These are phyloP conservation scores for Melanotus villosus DNA, from an alignment of 2,888 invertebrate genomes.

Conservation along the genomic window DNA sequence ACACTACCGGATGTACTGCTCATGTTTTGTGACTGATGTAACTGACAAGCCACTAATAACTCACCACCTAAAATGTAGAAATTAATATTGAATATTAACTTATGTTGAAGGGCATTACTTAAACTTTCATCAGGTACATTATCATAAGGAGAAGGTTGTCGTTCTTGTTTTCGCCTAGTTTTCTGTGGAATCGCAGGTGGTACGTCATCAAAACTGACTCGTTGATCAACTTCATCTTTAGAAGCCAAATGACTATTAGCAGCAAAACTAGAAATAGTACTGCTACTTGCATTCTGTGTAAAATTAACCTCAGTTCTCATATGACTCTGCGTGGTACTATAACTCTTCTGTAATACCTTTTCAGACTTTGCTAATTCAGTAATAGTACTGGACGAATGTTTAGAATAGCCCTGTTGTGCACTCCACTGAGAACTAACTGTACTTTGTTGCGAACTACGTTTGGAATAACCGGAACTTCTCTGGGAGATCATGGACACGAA, in stretches of 20 bases:
- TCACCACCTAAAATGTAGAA: conserved; percentile 57
- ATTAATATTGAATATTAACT: neutral
- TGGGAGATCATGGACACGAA: conserved; percentile 77
- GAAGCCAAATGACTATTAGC: conserved; percentile 29
- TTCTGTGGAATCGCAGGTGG: conserved; percentile 79
- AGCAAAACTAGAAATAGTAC: conserved; percentile 32
- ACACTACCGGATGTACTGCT: conserved; percentile 56
- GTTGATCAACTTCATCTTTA: conserved; percentile 53
- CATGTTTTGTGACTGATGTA: conserved; percentile 66
- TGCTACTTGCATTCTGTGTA: conserved; percentile 30
- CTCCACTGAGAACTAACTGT: conserved; percentile 67
- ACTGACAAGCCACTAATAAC: conserved; percentile 65
- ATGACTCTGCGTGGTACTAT: conserved; percentile 30
- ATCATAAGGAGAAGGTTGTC: conserved; percentile 80
- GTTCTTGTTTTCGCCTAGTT: conserved; percentile 71
- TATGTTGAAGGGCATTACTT: no score
- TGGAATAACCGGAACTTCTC: conserved; percentile 74
- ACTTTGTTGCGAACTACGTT: conserved; percentile 75
- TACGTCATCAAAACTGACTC: conserved; percentile 54
- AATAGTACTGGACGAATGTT: conserved; percentile 45
- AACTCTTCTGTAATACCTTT: conserved; percentile 55
- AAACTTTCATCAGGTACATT: conserved; percentile 70
- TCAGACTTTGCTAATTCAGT: conserved; percentile 60
- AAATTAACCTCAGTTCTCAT: conserved; percentile 32
- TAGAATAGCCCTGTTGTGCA: conserved; percentile 57